Evolutionary conservation across 2,888 invertebrate genomes (phyloP), one percentile per base, ranked within the genome.

Genomic region (Rugalucina vietnamica): DNA sequence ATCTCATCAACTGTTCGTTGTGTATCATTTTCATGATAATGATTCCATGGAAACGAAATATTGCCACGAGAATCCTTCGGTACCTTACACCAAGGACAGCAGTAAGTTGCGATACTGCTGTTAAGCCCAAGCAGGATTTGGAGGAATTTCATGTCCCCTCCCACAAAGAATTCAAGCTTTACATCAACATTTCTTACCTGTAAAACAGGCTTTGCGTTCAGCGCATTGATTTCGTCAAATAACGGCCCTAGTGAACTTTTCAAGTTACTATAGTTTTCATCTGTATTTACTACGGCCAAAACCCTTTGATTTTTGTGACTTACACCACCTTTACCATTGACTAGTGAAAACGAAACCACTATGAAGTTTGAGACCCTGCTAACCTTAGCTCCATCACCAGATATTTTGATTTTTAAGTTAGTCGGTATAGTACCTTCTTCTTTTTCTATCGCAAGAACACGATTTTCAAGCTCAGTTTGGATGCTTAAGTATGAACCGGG

Each of bases 91-190:
- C 60, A 75, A 18, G 80, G 80, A 32, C 75, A 80, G 4, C 75
- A 69, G 27, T 75, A 70, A n/a, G 69, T 50, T 12, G 39, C 49
- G 2, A 50, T 75, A 69, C 69, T 69, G 5, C 80, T 50, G 70
- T 69, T 65, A 10, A 80, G 32, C 3, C 80, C 80, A 1, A 75
- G n/a, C 21, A 80, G 21, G 18, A 80, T 12, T 29, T 79, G 79
- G 12, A 79, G n/a, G 27, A 79, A 79, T 34, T 79, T 79, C 79
- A 79, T 79, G 50, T 79, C 79, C 1, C 79, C 79, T 24, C 79
- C 79, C 1, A 79, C 69, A 32, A 74, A 74, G 5, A 50, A 14
- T 43, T 74, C 74, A 5, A 50, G 14, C 8, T 43, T 18, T 8
- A 12, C 8, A 8, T 43, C 10, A 8, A 12, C 43, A 43, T 43